phyloP scores from a whole-genome alignment of 2,797 vertebrate genomes.

The Columba guinea region DNA sequence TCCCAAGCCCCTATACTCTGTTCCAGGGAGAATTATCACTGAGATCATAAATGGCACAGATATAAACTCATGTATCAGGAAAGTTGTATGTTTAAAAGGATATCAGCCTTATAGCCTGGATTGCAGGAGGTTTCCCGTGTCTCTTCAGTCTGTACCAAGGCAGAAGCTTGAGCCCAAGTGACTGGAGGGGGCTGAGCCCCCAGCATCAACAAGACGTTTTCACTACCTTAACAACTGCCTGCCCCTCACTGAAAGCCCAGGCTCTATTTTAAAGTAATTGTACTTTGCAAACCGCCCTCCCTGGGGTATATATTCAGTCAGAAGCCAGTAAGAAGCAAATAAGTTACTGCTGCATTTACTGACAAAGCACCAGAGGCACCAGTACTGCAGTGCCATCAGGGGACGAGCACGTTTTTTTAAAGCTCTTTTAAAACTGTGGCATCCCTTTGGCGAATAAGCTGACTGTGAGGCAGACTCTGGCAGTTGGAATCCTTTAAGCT shows the following conservation, averaged over 20 bases:
- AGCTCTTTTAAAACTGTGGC: conserved; percentile 51
- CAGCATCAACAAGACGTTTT: background rate
- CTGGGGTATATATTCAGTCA: conserved; percentile 44
- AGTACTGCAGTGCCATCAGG: conserved; percentile 33
- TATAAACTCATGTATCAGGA: background rate
- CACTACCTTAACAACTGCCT: conserved; percentile 34
- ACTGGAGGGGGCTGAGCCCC: conserved; percentile 33
- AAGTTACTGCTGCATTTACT: conserved; percentile 63
- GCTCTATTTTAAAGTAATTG: conserved; percentile 54
- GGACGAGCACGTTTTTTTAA: conserved; percentile 31
- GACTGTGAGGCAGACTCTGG: conserved; percentile 49
- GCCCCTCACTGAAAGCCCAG: conserved; percentile 40
- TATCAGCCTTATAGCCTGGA: background rate
- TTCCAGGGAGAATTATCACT: background rate
- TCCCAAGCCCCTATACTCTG: background rate
- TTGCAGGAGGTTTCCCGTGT: background rate
- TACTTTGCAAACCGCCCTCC: conserved; percentile 40
- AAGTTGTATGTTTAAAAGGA: conserved; percentile 2
- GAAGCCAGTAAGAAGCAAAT: conserved; percentile 64
- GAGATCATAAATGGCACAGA: background rate
- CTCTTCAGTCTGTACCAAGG: background rate
- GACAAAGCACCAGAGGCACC: conserved; percentile 60
- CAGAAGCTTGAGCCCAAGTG: conserved; percentile 29
- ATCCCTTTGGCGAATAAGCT: conserved; percentile 38
- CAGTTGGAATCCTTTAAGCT: conserved; percentile 45